These are phyloP conservation scores for Stenchaetothrips biformis DNA, from an alignment of 2,888 invertebrate genomes.

Conservation along the genomic window DNA sequence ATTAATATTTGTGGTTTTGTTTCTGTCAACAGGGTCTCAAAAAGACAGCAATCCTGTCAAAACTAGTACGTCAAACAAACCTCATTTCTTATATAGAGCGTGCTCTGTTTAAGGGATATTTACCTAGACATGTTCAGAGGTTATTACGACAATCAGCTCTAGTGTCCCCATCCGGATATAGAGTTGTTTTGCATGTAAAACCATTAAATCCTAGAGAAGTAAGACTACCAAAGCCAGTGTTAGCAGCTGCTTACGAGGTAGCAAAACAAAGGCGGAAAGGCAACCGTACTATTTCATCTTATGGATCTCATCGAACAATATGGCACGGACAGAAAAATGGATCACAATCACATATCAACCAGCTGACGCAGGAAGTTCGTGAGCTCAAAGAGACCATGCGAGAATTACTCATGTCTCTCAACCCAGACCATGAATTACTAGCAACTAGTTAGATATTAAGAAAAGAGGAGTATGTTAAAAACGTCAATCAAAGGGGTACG, in stretches of 20 bases:
- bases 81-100: constrained; percentile 80
- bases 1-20: no score
- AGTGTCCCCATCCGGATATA: constrained; percentile 74
- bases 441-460: neutral
- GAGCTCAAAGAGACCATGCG: constrained; percentile 53
- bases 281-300: constrained; percentile 57
- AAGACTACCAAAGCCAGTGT: constrained; percentile 69
- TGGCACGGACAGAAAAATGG: constrained; percentile 59
- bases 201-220: constrained; percentile 79
- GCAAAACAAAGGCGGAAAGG: constrained; percentile 54
- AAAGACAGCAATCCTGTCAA: constrained; percentile 78
- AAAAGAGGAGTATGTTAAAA: neutral
- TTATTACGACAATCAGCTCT: constrained; percentile 71
- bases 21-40: constrained; percentile 58
- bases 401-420: constrained; percentile 25
- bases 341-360: constrained; percentile 59
- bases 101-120: constrained; percentile 71
- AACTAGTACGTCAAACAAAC: constrained; percentile 78
- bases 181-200: constrained; percentile 76
- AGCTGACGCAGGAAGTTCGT: constrained; percentile 61
- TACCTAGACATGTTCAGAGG: constrained; percentile 69
- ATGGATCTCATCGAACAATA: constrained; percentile 58
- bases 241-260: constrained; percentile 74
- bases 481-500: neutral
- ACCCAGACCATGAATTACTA: neutral